phyloP scores from a whole-genome alignment of 2,888 invertebrate genomes.

The Theodoxus fluviatilis region DNA sequence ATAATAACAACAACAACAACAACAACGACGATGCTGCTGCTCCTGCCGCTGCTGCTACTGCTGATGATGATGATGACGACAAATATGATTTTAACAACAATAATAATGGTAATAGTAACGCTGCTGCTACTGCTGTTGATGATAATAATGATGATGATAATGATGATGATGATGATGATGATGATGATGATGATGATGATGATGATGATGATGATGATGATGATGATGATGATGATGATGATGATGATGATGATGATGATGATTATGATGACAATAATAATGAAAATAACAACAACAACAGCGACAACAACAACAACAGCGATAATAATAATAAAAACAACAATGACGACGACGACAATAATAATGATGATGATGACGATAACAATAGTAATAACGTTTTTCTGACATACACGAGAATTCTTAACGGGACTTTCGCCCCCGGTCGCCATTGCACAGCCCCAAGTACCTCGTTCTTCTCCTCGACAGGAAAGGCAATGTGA shows the following conservation, averaged over 20 bases:
- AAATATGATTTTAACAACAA: background rate
- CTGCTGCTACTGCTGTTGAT: background rate
- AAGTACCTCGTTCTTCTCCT: no score
- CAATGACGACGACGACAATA: constrained; percentile 21
- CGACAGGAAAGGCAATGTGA: no score
- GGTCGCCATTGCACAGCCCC: no score
- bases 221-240: constrained; percentile 2
- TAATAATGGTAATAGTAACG: background rate
- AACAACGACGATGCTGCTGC: background rate
- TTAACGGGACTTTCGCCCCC: no score
- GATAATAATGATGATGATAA: background rate
- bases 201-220: background rate
- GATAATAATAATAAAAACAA: constrained; percentile 14
- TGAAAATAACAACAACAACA: constrained; percentile 34
- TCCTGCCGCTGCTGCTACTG: background rate
- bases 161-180: constrained; percentile 2
- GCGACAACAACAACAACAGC: constrained; percentile 23
- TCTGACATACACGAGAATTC: no score
- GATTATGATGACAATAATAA: constrained; percentile 14
- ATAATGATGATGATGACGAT: constrained; percentile 28
- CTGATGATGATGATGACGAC: background rate
- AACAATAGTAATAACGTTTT: constrained; percentile 19
- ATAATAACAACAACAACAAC: background rate
- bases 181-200: constrained; percentile 2
- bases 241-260: background rate